Evolutionary conservation across 1,140 invertebrate genomes (phyloP).

Genomic region (Maniola jurtina): DNA sequence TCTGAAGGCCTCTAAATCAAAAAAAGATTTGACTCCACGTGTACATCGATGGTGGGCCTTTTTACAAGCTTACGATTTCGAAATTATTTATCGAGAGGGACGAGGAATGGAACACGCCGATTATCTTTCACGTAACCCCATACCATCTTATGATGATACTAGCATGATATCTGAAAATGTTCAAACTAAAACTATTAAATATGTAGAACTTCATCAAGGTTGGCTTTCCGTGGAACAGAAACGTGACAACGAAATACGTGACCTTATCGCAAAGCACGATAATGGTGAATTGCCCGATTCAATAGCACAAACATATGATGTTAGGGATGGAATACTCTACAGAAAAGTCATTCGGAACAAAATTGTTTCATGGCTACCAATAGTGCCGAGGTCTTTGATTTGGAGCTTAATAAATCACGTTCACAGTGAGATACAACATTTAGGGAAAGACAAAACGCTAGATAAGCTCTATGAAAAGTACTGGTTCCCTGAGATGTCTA

Average conservation of each 20-base stretch:
- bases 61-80: conserved; percentile 25
- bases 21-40: conserved; percentile 43
- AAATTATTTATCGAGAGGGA: conserved; percentile 21
- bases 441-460: conserved; percentile 40
- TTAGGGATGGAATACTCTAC: conserved; percentile 11
- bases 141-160: no score
- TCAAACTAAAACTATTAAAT: conserved; percentile 16
- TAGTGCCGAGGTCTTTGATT: conserved; percentile 37
- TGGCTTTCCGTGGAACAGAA: no score
- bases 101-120: conserved; percentile 23
- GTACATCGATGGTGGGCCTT: conserved; percentile 34
- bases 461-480: conserved; percentile 40
- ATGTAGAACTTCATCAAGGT: conserved; percentile 16
- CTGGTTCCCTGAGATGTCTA: conserved; percentile 39
- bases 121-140: conserved; percentile 25
- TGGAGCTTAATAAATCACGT: conserved; percentile 43
- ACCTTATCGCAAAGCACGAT: no score
- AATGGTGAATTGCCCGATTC: no score
- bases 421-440: conserved; percentile 38
- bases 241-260: no score
- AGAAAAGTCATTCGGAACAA: conserved; percentile 15
- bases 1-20: conserved; percentile 39
- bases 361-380: conserved; percentile 14
- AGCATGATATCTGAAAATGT: conserved; percentile 9
- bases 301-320: conserved; percentile 7